Evolutionary conservation across 2,888 invertebrate genomes (phyloP), one percentile per base, ranked within the genome.

Genomic region (Macrophya alboannulata): DNA sequence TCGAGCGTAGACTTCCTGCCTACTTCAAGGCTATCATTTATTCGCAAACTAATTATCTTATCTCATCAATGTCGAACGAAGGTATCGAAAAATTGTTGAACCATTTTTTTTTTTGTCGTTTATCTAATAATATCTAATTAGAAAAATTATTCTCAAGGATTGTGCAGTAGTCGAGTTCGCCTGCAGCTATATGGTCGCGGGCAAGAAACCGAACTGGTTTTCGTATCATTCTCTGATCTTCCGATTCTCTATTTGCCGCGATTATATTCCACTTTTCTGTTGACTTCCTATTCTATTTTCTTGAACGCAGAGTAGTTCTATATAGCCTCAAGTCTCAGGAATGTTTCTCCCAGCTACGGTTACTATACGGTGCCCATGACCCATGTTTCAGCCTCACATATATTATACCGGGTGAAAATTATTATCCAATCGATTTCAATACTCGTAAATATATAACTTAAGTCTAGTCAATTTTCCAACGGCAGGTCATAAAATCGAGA

Each of bases 351-450:
- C 31, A 31, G 31, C 77, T 45, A 31, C 72, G 45, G 45, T 74
- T n/a, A 71, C 40, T 12, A 25, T 77, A 77, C 51, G 51, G n/a
- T 55, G 55, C 77, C 77, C 55, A 43, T 77, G 77, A 55, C 55
- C 51, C 77, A 51, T 37, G 51, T 43, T 74, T 74, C 72, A 43
- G 72, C 21, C 72, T 74, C 72, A 45, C 12, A 15, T 68, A 15
- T 68, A 55, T 31, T 31, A 72, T 72, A 77, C 77, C 77, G 77
- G 77, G 77, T 77, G 77, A 74, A n/a, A 45, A 31, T 77, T 17
- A 55, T 37, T 43, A 77, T 77, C 17, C 77, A 12, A 55, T 55
- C 45, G 21, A 74, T 74, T 55, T 55, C 25, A 3, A 25, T 6
- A 21, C 21, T 25, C 62, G 25, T 2, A 21, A 10, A 12, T 17